These are phyloP conservation scores for Chaenogobius annularis DNA, from an alignment of 2,113 vertebrate species.

Conservation along the genomic window DNA sequence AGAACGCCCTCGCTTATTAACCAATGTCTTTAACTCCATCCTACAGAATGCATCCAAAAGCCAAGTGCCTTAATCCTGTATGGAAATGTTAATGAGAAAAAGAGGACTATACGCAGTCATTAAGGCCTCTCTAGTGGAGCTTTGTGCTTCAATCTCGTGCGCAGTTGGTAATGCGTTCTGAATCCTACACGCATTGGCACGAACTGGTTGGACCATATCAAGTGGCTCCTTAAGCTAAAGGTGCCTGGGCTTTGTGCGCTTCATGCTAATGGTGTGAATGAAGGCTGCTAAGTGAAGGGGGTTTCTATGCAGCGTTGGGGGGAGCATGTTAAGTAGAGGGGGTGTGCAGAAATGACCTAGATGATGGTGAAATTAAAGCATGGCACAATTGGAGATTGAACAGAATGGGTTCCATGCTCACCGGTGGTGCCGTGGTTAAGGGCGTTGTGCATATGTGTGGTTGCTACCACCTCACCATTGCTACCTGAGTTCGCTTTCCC, in stretches of 20 bases:
- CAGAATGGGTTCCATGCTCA: too few species aligned
- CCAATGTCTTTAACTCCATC: constrained; percentile 66
- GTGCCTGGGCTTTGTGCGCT: constrained; percentile 79
- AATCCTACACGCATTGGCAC: constrained; percentile 25
- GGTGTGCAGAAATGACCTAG: constrained; percentile 43
- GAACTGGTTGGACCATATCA: constrained; percentile 54
- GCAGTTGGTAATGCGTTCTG: constrained; percentile 57
- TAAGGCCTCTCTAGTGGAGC: constrained; percentile 80
- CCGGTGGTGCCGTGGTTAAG: too few species aligned
- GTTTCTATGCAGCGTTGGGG: background rate
- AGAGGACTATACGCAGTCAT: constrained; percentile 75
- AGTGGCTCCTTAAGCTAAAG: constrained; percentile 77
- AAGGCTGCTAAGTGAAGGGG: constrained; percentile 49
- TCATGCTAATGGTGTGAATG: constrained; percentile 65
- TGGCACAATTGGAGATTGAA: too few species aligned
- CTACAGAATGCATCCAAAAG: constrained; percentile 67
- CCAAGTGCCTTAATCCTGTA: constrained; percentile 82
- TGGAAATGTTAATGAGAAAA: constrained; percentile 89
- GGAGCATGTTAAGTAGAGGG: constrained; percentile 44
- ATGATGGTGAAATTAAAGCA: background rate
- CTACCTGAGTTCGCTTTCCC: too few species aligned
- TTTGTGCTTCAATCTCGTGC: constrained; percentile 85
- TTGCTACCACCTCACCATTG: too few species aligned
- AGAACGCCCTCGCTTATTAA: constrained; percentile 62
- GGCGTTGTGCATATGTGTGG: too few species aligned